phyloP scores from a whole-genome alignment of 2,797 vertebrate genomes.

The Tolypeutes matacus region DNA sequence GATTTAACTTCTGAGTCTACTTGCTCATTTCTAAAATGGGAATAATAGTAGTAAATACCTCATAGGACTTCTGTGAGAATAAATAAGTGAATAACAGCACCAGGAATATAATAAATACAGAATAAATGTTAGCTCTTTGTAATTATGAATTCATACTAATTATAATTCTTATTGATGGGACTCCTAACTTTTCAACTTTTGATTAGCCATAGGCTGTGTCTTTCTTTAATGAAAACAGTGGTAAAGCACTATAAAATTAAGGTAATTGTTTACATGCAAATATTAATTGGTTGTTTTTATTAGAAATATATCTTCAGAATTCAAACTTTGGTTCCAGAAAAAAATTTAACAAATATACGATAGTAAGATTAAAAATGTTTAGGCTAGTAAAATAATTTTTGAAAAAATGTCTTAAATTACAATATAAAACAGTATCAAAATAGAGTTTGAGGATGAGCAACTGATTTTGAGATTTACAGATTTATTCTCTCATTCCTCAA shows the following conservation, averaged over 20 bases:
- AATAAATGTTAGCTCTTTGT: neutral
- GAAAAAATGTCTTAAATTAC: slow-evolving; percentile 21
- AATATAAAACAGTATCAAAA: neutral
- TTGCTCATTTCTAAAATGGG: neutral
- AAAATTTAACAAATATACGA: neutral
- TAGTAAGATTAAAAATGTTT: neutral
- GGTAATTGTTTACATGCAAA: neutral
- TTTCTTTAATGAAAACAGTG: neutral
- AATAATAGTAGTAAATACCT: neutral
- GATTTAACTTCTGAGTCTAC: neutral
- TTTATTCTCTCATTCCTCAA: neutral
- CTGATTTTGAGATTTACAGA: neutral
- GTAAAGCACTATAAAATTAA: neutral
- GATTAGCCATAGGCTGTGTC: neutral
- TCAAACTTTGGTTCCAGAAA: neutral
- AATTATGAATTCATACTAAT: neutral
- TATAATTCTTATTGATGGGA: neutral
- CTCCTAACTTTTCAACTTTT: neutral
- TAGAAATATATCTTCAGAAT: neutral
- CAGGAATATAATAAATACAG: neutral
- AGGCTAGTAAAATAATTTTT: neutral
- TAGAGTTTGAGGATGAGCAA: neutral
- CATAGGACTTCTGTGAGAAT: neutral
- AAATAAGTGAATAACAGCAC: neutral
- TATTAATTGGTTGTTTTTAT: neutral